Base-by-base conservation (phyloP, 2,888 invertebrate species). In the Epirrhoe tristata region DNA sequence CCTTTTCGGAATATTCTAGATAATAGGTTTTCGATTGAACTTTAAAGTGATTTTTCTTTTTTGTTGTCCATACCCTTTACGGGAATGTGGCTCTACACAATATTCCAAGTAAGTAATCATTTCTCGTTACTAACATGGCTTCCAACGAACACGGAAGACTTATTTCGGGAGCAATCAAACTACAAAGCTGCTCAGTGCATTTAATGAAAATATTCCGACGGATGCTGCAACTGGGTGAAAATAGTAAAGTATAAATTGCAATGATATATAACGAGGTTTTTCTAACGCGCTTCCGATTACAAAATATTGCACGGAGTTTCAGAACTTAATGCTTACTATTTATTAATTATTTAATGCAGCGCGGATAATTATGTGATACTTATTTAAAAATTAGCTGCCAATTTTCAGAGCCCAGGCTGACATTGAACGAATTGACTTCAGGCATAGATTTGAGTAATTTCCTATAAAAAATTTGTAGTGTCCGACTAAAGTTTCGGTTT, bases 151-250 rank as follows among this genome's bases (percentile, higher is more conserved):
- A 61, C 61, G 67, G 68, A 68, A 68, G 64, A 51, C 54, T 61
- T 64, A 64, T 68, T 68, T 68, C 31, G 50, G 64, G 68, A 61
- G 64, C 64, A 61, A 62, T 61, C 64, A 64, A 61, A 68, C 58
- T 64, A 68, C 68, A 68, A 64, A 68, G 56, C 51, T 43, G 53
- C 32, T 36, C 55, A 54, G 60, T 57, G 58, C 61, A 68, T 68
- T 57, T 63, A 53, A 54, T 58, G 58, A 64, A 68, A 54, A 61
- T 66, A 48, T 53, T 63, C 60, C 51, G 32, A 58, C 64, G 68
- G 61, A 62, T 58, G 53, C 55, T 56, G 39, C n/a, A 68, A 64
- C 64, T 67, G 60, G 64, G 54, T 68, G 60, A 59, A 51, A 58
- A n/a, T n/a, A 39, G 56, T 56, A n/a, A n/a, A n/a, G n/a, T 58